A percentile compares a stretch with the other conserved stretches of the same genome.
These are phyloP conservation scores for Platysteira castanea DNA, from an alignment of 2,113 vertebrate species.

Conservation along the genomic window DNA sequence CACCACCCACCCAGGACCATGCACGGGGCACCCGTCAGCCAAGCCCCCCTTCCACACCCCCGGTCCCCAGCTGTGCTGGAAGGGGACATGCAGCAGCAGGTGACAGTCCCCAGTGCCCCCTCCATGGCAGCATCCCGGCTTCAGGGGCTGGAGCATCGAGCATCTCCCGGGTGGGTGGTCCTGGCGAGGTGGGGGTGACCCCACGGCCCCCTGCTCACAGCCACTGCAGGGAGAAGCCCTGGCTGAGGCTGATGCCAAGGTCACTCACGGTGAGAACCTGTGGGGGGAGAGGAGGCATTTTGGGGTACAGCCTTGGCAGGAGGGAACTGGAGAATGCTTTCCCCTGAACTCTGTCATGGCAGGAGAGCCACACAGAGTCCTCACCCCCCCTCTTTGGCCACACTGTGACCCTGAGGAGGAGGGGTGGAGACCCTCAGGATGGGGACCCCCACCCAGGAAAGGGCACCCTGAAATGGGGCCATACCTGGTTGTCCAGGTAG, in stretches of 20 bases:
- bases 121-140: fast-evolving
- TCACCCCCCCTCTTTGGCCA: neutral
- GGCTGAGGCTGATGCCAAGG: conserved; percentile 75
- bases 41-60: fast-evolving
- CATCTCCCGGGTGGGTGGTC: fast-evolving
- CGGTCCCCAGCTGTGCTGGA: neutral
- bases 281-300: neutral
- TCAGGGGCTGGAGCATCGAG: fast-evolving
- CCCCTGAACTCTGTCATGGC: neutral
- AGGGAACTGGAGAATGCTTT: neutral
- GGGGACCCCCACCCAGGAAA: neutral
- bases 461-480: neutral
- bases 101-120: fast-evolving
- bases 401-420: neutral
- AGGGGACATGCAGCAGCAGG: neutral
- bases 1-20: neutral
- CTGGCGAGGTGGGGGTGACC: fast-evolving
- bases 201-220: neutral
- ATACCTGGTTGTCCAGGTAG: conserved; percentile 80
- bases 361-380: neutral
- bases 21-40: fast-evolving
- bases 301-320: fast-evolving
- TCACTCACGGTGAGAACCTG: conserved; percentile 78
- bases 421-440: neutral
- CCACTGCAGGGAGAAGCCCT: conserved; percentile 84